Percentiles rank a stretch among this genome's conserved stretches.
These are phyloP conservation scores for Stegodyphus dumicola DNA, from an alignment of 1,140 invertebrate genomes.

Conservation along the genomic window DNA sequence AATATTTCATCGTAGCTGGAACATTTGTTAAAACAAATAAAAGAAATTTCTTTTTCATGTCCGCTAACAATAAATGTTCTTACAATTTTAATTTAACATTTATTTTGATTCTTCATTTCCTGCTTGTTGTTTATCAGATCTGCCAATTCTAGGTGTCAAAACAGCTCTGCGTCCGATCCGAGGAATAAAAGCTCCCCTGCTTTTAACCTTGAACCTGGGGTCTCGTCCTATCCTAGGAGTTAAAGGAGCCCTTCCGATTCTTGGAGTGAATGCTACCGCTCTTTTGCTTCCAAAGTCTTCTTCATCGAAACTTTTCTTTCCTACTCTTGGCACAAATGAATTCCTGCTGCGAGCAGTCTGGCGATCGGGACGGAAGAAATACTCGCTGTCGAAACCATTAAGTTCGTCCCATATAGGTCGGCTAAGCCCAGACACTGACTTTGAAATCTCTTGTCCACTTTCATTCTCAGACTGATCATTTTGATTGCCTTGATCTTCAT, in stretches of 20 bases:
- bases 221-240: conserved; percentile 47
- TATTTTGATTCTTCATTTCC: neutral
- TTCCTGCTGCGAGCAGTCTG: conserved; percentile 31
- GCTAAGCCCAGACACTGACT: neutral
- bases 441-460: neutral
- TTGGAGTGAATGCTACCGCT: conserved; percentile 40
- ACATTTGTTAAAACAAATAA: neutral
- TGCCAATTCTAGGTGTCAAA: conserved; percentile 43
- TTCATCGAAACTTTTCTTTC: conserved; percentile 34
- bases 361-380: neutral
- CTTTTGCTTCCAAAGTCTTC: conserved; percentile 3
- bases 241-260: conserved; percentile 53
- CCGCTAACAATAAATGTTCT: neutral
- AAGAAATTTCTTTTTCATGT: neutral
- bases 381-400: conserved; percentile 17
- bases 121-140: conserved; percentile 2
- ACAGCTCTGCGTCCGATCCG: conserved; percentile 45
- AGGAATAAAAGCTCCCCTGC: conserved; percentile 57
- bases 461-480: neutral
- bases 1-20: no score
- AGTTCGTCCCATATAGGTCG: neutral
- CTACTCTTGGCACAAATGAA: conserved; percentile 55
- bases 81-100: neutral
- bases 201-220: conserved; percentile 37
- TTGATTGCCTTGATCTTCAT: neutral